A percentile compares a stretch with the other conserved stretches of the same genome.
Evolutionary conservation across 23 tunicate genomes (phyloP).

Genomic region (Trididemnum miniatum): DNA sequence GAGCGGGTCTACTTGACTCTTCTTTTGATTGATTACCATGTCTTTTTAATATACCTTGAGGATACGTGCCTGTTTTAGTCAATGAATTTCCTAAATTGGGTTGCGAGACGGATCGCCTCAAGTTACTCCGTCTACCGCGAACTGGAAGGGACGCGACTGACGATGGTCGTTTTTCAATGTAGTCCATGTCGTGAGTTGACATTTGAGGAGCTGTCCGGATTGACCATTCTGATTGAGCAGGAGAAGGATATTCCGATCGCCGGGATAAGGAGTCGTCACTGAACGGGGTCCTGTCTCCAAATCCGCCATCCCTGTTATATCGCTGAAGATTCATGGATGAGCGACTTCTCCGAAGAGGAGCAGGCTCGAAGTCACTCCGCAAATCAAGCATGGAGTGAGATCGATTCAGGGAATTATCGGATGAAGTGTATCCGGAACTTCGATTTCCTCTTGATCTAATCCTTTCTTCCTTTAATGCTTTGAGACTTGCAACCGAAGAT

Average conservation of each 20-base stretch:
- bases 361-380: not conserved
- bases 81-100: conserved; percentile 40
- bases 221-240: conserved; percentile 79
- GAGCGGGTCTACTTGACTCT: not conserved
- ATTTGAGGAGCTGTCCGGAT: conserved; percentile 81
- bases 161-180: conserved; percentile 15
- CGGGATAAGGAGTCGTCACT: not conserved
- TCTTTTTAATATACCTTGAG: conserved; percentile 85
- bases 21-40: not conserved
- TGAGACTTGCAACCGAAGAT: conserved; percentile 44
- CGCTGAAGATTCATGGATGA: conserved; percentile 30
- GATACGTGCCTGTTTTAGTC: conserved; percentile 56
- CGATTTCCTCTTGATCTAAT: not conserved
- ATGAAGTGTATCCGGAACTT: not conserved
- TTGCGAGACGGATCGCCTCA: conserved; percentile 69
- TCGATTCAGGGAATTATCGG: conserved; percentile 9
- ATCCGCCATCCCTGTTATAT: not conserved
- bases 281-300: not conserved
- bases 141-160: conserved; percentile 61
- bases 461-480: not conserved
- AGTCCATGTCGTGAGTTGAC: not conserved
- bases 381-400: conserved; percentile 78
- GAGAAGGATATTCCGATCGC: conserved; percentile 33
- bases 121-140: conserved; percentile 41
- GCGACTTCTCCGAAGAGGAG: conserved; percentile 50